phyloP scores from a whole-genome alignment of 2,888 invertebrate species.

The Dryocosmus kuriphilus region DNA sequence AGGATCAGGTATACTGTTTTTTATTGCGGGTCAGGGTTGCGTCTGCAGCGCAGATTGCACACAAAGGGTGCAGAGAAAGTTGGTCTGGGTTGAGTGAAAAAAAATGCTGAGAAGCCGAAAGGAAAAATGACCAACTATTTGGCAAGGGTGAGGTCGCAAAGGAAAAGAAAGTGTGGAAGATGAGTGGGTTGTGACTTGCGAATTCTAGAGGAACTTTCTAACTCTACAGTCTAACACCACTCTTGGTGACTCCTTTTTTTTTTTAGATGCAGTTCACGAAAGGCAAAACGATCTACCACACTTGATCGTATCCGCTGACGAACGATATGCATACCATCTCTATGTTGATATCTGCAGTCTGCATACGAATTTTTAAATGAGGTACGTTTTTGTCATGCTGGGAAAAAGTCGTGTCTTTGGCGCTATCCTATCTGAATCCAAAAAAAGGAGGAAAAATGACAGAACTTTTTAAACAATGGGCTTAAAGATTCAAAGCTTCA shows the following conservation, averaged over 20 bases:
- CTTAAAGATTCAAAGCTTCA: too few relatives aligned
- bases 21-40: constrained; percentile 8
- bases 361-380: constrained; percentile 46
- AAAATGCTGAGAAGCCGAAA: constrained; percentile 48
- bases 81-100: constrained; percentile 55
- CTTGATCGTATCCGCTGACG: constrained; percentile 43
- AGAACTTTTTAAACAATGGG: too few relatives aligned
- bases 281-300: constrained; percentile 42
- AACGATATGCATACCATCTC: constrained; percentile 47
- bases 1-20: constrained; percentile 23
- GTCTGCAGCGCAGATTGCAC: constrained; percentile 37
- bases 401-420: background rate
- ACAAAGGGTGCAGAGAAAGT: constrained; percentile 70
- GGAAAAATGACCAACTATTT: constrained; percentile 38
- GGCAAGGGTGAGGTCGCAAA: constrained; percentile 49
- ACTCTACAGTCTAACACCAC: constrained; percentile 17
- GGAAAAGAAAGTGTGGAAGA: constrained; percentile 60
- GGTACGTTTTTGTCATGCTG: background rate
- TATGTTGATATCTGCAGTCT: constrained; percentile 34
- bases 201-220: constrained; percentile 46
- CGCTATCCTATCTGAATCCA: background rate
- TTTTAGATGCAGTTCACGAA: constrained; percentile 53
- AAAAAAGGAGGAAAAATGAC: background rate
- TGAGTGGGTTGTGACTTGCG: constrained; percentile 58
- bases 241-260: constrained; percentile 42